Conservation (phyloP, 2,113 vertebrate genomes). For the Cyprichromis sp. region DNA sequence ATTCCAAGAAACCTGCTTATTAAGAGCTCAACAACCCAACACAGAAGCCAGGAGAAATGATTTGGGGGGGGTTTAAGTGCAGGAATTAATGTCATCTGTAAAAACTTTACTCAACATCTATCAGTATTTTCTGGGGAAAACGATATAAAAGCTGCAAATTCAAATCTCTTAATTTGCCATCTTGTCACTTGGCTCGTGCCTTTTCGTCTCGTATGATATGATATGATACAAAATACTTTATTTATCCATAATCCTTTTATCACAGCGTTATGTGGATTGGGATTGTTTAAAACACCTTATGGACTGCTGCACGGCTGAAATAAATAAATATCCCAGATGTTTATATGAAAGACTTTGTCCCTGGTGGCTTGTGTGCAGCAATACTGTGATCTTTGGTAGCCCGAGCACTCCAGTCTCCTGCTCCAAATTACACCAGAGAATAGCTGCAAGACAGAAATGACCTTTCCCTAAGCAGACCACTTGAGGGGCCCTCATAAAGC, state of each 20-base stretch:
- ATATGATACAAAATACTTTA: not conserved
- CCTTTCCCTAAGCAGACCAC: conserved; percentile 26
- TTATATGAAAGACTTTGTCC: not conserved
- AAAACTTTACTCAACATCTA: not conserved
- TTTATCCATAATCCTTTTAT: not conserved
- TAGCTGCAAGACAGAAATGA: conserved; percentile 26
- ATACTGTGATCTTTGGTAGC: not conserved
- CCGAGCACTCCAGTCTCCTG: conserved; percentile 7
- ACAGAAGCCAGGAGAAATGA: not conserved
- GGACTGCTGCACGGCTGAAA: not conserved
- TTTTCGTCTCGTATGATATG: not conserved
- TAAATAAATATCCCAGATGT: not conserved
- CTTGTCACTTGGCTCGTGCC: accelerated
- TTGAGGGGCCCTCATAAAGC: conserved; percentile 56
- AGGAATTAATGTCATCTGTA: not conserved
- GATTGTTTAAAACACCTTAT: not conserved
- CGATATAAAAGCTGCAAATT: not conserved
- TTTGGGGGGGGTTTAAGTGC: not conserved
- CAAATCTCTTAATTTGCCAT: not conserved
- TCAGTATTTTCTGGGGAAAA: not conserved
- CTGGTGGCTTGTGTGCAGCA: not conserved
- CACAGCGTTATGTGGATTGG: not conserved
- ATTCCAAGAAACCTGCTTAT: not conserved
- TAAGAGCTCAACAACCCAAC: not conserved
- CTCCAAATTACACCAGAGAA: conserved; percentile 30